Percentiles rank a stretch among this genome's conserved stretches.
Evolutionary conservation across 2,113 vertebrate genomes (phyloP).

Genomic region (Periophthalmodon schlosseri): DNA sequence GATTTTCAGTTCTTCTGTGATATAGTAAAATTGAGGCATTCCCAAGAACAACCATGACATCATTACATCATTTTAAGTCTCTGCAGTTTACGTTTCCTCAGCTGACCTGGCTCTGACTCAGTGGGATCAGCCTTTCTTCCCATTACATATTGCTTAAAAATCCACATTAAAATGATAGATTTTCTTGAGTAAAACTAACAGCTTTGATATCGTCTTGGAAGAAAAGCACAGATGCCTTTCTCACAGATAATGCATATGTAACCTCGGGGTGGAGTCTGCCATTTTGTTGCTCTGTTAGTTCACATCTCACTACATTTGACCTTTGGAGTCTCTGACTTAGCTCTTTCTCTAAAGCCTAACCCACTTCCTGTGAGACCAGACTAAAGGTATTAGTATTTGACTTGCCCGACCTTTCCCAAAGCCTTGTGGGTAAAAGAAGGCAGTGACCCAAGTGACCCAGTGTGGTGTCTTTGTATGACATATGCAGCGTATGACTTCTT

Average conservation of each 20-base stretch:
- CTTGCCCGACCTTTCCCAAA: constrained; percentile 61
- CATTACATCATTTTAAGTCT: no score
- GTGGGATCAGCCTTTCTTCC: not conserved
- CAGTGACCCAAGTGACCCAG: constrained; percentile 60
- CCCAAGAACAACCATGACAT: no score
- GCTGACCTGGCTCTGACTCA: not conserved
- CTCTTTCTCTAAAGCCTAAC: constrained; percentile 48
- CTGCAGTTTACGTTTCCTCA: not conserved
- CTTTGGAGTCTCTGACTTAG: constrained; percentile 60
- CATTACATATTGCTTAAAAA: not conserved
- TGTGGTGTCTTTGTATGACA: constrained; percentile 5
- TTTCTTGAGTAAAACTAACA: constrained; percentile 7
- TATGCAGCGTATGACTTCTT: constrained; percentile 22
- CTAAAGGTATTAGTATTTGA: constrained; percentile 76
- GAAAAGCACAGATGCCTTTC: constrained; percentile 47
- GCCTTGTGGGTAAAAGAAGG: constrained; percentile 65
- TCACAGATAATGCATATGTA: constrained; percentile 49
- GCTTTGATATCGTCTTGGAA: constrained; percentile 42
- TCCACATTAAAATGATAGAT: not conserved
- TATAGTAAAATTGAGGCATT: no score
- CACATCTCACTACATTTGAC: constrained; percentile 53
- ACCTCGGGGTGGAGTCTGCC: constrained; percentile 54
- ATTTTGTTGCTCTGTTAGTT: constrained; percentile 60
- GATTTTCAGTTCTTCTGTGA: no score
- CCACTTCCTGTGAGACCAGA: constrained; percentile 62